Percentiles rank a stretch among this genome's conserved stretches.
Conservation (phyloP, 2,113 vertebrate genomes). For the Pangasianodon hypophthalmus region DNA sequence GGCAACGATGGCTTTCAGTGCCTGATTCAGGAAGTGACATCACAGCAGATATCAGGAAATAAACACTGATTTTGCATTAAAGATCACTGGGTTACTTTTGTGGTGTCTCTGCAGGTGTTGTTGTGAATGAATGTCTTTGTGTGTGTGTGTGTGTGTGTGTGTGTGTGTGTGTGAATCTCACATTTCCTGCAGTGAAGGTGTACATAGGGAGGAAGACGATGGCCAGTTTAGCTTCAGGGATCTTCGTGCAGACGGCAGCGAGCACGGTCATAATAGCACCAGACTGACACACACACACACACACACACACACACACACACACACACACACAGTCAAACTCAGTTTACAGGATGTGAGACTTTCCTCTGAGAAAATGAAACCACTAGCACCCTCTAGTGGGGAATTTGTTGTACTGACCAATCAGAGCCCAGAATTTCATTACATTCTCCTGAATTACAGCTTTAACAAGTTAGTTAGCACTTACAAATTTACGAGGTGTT, state of each 20-base stretch:
- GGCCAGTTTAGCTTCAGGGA: constrained; percentile 90
- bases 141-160: constrained; percentile 22
- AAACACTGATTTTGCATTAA: background rate
- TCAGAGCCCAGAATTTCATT: background rate
- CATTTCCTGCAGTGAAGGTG: constrained; percentile 90
- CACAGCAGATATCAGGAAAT: background rate
- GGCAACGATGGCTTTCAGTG: constrained; percentile 91
- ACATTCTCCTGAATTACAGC: background rate
- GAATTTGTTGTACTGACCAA: background rate
- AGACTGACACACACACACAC: constrained; percentile 75
- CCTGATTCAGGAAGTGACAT: constrained; percentile 69
- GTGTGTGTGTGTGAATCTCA: constrained; percentile 67
- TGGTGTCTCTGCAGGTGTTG: background rate
- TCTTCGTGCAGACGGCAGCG: constrained; percentile 88
- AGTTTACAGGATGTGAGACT: background rate
- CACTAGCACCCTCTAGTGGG: constrained; percentile 12
- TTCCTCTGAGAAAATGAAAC: background rate
- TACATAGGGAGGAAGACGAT: constrained; percentile 95
- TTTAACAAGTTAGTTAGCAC: background rate
- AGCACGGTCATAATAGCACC: constrained; percentile 95
- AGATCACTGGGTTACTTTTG: background rate
- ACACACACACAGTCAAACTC: background rate
- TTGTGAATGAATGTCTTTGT: background rate
- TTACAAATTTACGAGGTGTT: background rate
- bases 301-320: constrained; percentile 7